phyloP scores from a whole-genome alignment of 2,888 invertebrate genomes.

The Merodon equestris region DNA sequence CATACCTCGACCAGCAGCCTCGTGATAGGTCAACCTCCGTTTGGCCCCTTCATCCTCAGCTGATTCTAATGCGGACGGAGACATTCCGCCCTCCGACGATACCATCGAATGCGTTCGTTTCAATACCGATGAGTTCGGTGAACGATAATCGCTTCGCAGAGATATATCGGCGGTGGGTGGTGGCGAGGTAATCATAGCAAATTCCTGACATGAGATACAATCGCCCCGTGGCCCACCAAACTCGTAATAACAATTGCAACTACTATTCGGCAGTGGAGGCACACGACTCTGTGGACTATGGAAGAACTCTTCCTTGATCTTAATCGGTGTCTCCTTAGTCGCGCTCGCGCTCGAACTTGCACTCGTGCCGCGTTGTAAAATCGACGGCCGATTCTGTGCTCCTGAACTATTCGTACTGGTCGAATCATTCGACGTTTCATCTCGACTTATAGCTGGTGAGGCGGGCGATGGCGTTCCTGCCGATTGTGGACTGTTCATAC shows the following conservation, averaged over 20 bases:
- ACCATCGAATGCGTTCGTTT: constrained; percentile 55
- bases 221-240: constrained; percentile 47
- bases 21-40: constrained; percentile 54
- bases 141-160: constrained; percentile 31
- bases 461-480: constrained; percentile 41
- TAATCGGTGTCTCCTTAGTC: constrained; percentile 30
- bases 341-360: constrained; percentile 24
- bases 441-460: constrained; percentile 47
- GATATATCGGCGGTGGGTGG: constrained; percentile 41
- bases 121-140: constrained; percentile 42
- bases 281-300: constrained; percentile 69
- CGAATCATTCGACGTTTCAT: constrained; percentile 58
- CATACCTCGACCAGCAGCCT: constrained; percentile 55
- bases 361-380: constrained; percentile 55
- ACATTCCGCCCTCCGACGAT: constrained; percentile 44
- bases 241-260: constrained; percentile 69
- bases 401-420: constrained; percentile 43
- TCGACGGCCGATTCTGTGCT: constrained; percentile 61
- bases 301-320: constrained; percentile 64
- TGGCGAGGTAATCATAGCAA: constrained; percentile 50
- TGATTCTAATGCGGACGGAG: constrained; percentile 29
- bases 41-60: constrained; percentile 47
- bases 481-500: constrained; percentile 59
- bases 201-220: constrained; percentile 56
- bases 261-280: constrained; percentile 69